Base-by-base conservation (phyloP, 1,140 invertebrate genomes). In the Riptortus pedestris region DNA sequence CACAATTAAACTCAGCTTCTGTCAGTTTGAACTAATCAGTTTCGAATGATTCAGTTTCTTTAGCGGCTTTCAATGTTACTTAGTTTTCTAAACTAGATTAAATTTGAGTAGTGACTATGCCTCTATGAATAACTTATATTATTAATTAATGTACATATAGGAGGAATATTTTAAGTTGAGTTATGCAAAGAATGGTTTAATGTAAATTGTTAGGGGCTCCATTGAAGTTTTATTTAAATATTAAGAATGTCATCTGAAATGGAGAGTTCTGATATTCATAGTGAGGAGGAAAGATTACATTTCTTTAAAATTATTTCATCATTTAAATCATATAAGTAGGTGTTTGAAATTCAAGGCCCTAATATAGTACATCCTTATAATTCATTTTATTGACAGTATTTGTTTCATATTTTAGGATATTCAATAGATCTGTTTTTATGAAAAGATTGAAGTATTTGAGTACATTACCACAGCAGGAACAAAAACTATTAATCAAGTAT, bases 401-500 rank as follows among this genome's bases (percentile, higher is more conserved):
- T 5, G n/a, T 28, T 16, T 18, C 33, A 20, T 12, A 27, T 62
- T 9, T 7, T 4, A 31, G 27, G 27, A 24, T 31, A 2, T 61
- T 26, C 45, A 61, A 47, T 14, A 61, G 24, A 33, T 16, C 31
- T 12, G 38, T 61, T 9, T 43, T 47, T 43, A 12, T 22, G 11
- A 47, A 27, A n/a, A 27, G 61, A 20, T 27, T 59, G 7, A n/a
- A 22, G 3, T 63, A 63, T 48, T 24, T 93, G 18, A 77, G 82
- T 4, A 81, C 80, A n/a, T 74, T 95, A 26, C 85, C 90, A 14
- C 61, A 75, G 29, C 79, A 80, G 27, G 92, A 97, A 73, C 86
- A 90, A 72, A 76, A 81, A 58, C 77, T 91, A 66, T 75, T 96
- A 0, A 74, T 78, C 14, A 83, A 85, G 62, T 96, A 95, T 72